Percentiles rank a stretch among this genome's conserved stretches.
These are phyloP conservation scores for Alligator sinensis DNA, from an alignment of 2,113 vertebrate species.

Conservation along the genomic window DNA sequence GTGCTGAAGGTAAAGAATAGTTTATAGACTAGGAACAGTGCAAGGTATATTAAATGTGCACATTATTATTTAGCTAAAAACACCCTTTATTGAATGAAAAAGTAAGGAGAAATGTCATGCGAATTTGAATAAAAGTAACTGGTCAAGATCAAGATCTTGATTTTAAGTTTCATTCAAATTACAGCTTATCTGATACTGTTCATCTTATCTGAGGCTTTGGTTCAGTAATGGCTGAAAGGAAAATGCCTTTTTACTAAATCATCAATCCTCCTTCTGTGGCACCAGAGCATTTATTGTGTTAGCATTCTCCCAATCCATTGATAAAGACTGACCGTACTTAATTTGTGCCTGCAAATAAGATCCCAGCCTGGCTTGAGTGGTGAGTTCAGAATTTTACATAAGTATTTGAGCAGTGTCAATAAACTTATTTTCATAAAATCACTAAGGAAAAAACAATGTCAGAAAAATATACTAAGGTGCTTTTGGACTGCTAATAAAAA, in stretches of 20 bases:
- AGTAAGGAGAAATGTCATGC: background rate
- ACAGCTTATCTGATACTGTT: conserved; percentile 56
- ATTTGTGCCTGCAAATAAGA: background rate
- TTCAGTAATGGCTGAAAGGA: conserved; percentile 51
- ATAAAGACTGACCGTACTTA: conserved; percentile 37
- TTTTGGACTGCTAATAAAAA: background rate
- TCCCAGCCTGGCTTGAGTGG: background rate
- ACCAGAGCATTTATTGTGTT: conserved; percentile 54
- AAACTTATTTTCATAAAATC: background rate
- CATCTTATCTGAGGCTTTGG: conserved; percentile 34
- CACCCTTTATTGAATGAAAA: background rate
- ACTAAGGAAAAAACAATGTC: background rate
- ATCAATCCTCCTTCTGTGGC: conserved; percentile 52
- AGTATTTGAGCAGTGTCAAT: too few species aligned
- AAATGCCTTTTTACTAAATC: conserved; percentile 55
- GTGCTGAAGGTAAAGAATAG: background rate
- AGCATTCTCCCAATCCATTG: conserved; percentile 59
- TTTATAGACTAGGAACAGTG: background rate
- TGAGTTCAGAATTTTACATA: too few species aligned
- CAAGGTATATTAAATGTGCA: background rate
- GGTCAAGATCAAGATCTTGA: conserved; percentile 11
- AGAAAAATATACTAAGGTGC: background rate
- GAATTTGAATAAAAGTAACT: background rate
- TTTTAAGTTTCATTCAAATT: conserved; percentile 49
- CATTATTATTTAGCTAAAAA: background rate